Conservation (phyloP, 2,888 invertebrate genomes). For the Caenorhabditis japonica region DNA sequence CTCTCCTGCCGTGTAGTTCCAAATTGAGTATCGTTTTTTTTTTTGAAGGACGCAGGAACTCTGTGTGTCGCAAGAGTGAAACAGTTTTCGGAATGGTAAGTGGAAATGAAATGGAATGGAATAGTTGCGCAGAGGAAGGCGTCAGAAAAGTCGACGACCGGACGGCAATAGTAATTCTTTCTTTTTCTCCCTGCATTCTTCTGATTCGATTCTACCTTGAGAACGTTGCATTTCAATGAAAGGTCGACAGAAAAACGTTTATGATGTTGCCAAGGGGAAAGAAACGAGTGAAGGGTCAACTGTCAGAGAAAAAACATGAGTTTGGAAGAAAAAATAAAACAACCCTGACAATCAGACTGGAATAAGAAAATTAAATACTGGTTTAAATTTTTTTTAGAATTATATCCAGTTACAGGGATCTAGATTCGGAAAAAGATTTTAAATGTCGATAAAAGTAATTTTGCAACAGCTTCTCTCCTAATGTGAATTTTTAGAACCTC, state of each 20-base stretch:
- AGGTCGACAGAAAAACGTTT: conserved; percentile 23
- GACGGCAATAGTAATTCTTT: conserved; percentile 41
- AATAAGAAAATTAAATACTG: no score
- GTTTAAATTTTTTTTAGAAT: no score
- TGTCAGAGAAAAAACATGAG: not conserved
- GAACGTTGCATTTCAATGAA: conserved; percentile 30
- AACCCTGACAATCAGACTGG: no score
- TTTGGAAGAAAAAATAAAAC: not conserved
- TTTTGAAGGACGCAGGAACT: conserved; percentile 36
- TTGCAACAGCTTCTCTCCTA: no score
- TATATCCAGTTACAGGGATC: no score
- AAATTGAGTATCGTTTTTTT: conserved; percentile 2
- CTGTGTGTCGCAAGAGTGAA: conserved; percentile 8
- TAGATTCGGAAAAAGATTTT: no score
- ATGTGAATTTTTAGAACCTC: no score
- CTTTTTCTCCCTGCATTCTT: not conserved
- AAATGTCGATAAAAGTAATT: no score
- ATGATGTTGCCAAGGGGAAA: not conserved
- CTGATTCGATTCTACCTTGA: conserved; percentile 48
- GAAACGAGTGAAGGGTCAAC: not conserved
- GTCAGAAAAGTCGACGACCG: conserved; percentile 37
- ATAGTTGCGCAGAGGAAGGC: no score
- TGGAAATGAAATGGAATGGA: no score
- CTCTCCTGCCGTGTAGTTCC: no score
- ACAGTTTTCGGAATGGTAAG: no score